Conservation (phyloP, 2,797 vertebrate species). For the Holocentrus rufus region DNA sequence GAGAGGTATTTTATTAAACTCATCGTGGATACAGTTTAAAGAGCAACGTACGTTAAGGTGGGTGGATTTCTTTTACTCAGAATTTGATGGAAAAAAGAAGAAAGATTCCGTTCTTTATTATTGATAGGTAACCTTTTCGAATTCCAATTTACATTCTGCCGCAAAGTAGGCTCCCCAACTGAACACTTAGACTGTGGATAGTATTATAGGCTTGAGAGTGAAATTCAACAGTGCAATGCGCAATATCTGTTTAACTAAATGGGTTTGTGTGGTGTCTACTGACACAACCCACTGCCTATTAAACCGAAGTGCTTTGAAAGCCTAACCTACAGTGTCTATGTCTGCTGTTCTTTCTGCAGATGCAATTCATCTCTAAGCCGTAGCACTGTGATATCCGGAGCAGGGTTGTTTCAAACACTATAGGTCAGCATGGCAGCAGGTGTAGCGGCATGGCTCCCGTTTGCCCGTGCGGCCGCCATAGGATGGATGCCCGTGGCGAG, state of each 20-base stretch:
- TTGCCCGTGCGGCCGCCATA: constrained; percentile 94
- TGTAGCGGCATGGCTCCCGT: constrained; percentile 95
- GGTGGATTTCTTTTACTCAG: constrained; percentile 50
- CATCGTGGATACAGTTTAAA: constrained; percentile 71
- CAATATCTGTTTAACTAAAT: constrained; percentile 57
- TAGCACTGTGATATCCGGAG: constrained; percentile 75
- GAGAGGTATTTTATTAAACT: constrained; percentile 62
- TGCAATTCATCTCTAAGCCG: constrained; percentile 72
- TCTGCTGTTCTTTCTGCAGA: constrained; percentile 71
- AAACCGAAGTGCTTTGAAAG: not conserved
- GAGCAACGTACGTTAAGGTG: constrained; percentile 69
- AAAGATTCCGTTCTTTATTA: constrained; percentile 10
- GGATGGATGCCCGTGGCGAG: constrained; percentile 98
- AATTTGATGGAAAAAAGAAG: constrained; percentile 20
- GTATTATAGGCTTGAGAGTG: constrained; percentile 49
- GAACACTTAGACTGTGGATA: constrained; percentile 57
- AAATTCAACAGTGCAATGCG: constrained; percentile 63
- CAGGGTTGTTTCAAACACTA: constrained; percentile 64
- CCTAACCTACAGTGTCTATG: constrained; percentile 53
- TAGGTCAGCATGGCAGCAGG: constrained; percentile 91
- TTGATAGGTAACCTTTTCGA: constrained; percentile 44
- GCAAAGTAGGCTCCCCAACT: constrained; percentile 71
- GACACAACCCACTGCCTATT: not conserved
- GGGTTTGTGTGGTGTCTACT: constrained; percentile 47
- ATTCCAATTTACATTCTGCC: constrained; percentile 70